Evolutionary conservation across 1,140 invertebrate genomes (phyloP), one percentile per base, ranked within the genome.

Genomic region (Zaprionus vittiger): DNA sequence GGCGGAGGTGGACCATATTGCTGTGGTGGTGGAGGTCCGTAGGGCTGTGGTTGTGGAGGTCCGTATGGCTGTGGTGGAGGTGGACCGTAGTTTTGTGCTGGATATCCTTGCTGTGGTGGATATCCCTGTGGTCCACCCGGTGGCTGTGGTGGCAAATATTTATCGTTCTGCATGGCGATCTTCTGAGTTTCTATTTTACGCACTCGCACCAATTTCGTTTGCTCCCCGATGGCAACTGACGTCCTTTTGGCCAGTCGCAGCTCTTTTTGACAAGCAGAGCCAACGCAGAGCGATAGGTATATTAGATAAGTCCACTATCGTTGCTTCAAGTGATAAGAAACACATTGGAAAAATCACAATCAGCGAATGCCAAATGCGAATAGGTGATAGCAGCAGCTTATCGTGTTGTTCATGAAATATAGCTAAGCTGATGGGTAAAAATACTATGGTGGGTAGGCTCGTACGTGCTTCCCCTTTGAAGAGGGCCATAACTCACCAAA

Each of bases 151-250:
- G 63, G 55, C 55, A 69, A 3, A 65, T 31, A 56, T 60, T 72
- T 83, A 28, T 66, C 57, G 81, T 66, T 79, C 52, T 24, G 60
- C 68, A 66, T 83, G 11, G 20, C 20, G 47, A 52, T 52, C 47
- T 52, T 12, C 11, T 22, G 12, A n/a, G 11, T n/a, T 52, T 22
- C 47, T 2, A 9, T 61, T 14, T 6, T 3, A 22, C 22, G 28
- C n/a, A 38, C 14, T 14, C 24, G 28, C 20, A 52, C 68, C 52
- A n/a, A 7, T 22, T 47, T 12, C 6, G 61, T 22, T 24, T 44
- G 64, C 24, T 47, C 11, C 17, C 7, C 7, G 7, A 6, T 60
- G 11, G 37, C 37, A 65, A 79, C 77, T 79, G 64, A 37, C 24
- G 26, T 64, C 28, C 34, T 47, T 7, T 22, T 9, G 11, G 11